These are phyloP conservation scores for Nysson spinosus DNA, from an alignment of 2,888 invertebrate species.

Conservation along the genomic window DNA sequence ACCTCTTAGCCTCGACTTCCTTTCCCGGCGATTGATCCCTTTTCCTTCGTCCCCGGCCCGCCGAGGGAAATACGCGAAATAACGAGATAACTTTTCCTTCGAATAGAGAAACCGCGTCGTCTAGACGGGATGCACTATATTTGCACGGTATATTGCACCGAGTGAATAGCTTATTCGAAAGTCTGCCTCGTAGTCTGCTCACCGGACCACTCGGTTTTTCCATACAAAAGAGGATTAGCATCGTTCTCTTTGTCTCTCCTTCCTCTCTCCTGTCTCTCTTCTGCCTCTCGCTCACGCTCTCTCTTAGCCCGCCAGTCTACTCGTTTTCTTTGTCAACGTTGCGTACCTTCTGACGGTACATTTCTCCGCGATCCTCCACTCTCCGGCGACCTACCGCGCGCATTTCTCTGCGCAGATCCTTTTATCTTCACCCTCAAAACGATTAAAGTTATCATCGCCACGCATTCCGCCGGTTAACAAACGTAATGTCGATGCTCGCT, in stretches of 20 bases:
- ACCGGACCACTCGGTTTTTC: constrained; percentile 50
- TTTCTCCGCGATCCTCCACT: background rate
- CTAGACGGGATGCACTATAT: constrained; percentile 60
- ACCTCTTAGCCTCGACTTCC: background rate
- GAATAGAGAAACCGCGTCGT: constrained; percentile 48
- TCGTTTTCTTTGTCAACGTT: constrained; percentile 2
- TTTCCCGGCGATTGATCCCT: background rate
- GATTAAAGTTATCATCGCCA: too few species aligned
- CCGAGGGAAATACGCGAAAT: constrained; percentile 43
- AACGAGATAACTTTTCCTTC: constrained; percentile 60
- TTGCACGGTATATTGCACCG: constrained; percentile 59
- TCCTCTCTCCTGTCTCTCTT: background rate
- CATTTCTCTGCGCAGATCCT: background rate
- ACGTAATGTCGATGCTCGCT: too few species aligned
- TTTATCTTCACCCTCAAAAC: too few species aligned
- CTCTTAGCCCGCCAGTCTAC: background rate
- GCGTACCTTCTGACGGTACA: background rate
- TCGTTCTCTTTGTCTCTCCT: constrained; percentile 33
- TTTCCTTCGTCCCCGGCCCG: background rate
- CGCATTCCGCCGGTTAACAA: too few species aligned
- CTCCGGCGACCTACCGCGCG: background rate
- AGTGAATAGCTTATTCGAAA: constrained; percentile 59
- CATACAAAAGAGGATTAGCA: constrained; percentile 57
- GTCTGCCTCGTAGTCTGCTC: constrained; percentile 41
- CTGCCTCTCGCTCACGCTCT: background rate